Evolutionary conservation across 2,113 vertebrate genomes (phyloP), one percentile per base, ranked within the genome.

Genomic region (Balaeniceps rex): DNA sequence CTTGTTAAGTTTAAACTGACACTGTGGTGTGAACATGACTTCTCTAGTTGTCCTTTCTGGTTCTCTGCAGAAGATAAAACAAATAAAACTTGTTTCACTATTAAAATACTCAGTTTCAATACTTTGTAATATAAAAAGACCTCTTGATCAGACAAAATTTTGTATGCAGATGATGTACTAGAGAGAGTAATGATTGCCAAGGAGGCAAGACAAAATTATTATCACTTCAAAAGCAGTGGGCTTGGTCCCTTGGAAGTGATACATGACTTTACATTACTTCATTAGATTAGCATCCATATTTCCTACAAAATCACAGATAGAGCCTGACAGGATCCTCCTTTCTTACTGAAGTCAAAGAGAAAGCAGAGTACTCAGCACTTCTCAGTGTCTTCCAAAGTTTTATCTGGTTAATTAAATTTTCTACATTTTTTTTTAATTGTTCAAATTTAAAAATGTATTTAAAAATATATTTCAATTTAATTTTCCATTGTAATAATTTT

Each of bases 11-110:
- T 98, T 89, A 87, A 98, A 97, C 97, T 98, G 97, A 98, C 98
- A 98, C 91, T 99, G 98, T 98, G 98, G 96, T 98, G 98, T 5
- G 98, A 98, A 98, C 97, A 98, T 65, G 98, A 98, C 97, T 98
- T 99, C 98, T 99, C 99, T 92, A 98, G 94, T 93, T 98, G 98
- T 93, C 97, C 97, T 97, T 98, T 99, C 97, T 98, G 99, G 98
- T 99, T 99, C 98, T 99, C 99, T 99, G 98, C 66, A 90, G 96
- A 93, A 87, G 80, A 97, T 34, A 91, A 97, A 88, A 72, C 93
- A 97, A 98, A 83, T 65, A 86, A 97, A 89, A 15, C 33, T 91
- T 44, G 57, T 60, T 94, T 95, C 51, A 93, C 44, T 93, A 68
- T 52, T 81, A 87, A 88, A 84, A 82, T 47, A 85, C 12, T 58